These are phyloP conservation scores for Patella vulgata DNA, from an alignment of 1,140 invertebrate species.

Conservation along the genomic window DNA sequence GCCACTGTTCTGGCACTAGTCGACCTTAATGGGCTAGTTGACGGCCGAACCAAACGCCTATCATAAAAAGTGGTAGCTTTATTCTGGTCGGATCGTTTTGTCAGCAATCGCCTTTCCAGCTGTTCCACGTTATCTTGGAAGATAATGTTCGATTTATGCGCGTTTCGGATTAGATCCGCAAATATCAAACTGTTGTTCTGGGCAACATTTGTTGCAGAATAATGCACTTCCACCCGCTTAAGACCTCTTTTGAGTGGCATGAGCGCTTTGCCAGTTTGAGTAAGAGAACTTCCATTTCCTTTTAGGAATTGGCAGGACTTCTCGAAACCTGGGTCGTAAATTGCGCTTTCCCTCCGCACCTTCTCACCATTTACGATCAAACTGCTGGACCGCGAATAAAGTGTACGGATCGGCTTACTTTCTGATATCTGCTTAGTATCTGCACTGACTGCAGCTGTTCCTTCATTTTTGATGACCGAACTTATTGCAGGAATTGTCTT, in stretches of 20 bases:
- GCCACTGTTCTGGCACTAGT: constrained; percentile 21
- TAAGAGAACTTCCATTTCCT: constrained; percentile 30
- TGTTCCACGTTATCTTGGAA: constrained; percentile 33
- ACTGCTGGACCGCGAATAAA: too few relatives aligned
- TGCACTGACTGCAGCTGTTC: too few relatives aligned
- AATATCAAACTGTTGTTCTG: constrained; percentile 43
- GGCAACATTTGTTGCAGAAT: constrained; percentile 40
- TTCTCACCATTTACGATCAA: too few relatives aligned
- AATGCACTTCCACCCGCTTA: constrained; percentile 34
- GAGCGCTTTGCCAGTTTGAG: constrained; percentile 29
- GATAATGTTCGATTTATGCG: constrained; percentile 34
- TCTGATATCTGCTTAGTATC: too few relatives aligned
- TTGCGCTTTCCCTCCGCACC: constrained; percentile 4
- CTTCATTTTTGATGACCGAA: too few relatives aligned
- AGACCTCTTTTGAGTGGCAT: constrained; percentile 30
- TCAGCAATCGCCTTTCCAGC: constrained; percentile 35
- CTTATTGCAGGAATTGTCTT: too few relatives aligned
- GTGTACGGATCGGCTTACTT: too few relatives aligned
- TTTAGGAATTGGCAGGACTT: constrained; percentile 35
- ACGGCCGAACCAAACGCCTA: constrained; percentile 13
- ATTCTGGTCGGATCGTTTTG: constrained; percentile 26
- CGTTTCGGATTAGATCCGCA: constrained; percentile 34
- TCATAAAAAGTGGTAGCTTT: constrained; percentile 40
- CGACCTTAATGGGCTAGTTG: constrained; percentile 1
- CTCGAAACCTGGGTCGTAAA: constrained; percentile 37